A percentile compares a stretch with the other conserved stretches of the same genome.
Evolutionary conservation across 2,888 invertebrate genomes (phyloP).

Genomic region (Ophraella communa): DNA sequence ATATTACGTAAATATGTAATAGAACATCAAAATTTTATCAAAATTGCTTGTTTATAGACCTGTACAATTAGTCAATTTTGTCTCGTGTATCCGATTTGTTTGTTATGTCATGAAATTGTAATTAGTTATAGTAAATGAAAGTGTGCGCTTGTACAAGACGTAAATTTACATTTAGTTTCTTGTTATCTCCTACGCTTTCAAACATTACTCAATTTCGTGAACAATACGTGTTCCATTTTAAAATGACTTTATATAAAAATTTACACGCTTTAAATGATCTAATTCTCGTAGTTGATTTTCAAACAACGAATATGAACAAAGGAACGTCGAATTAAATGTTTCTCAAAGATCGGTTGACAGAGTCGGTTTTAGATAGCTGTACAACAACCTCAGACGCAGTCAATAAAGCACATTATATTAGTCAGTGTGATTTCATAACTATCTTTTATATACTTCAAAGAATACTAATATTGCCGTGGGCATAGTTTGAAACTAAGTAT

Average conservation of each 20-base stretch:
- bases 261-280: neutral
- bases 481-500: too few relatives aligned
- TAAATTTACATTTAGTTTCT: neutral
- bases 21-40: too few relatives aligned
- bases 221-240: constrained; percentile 2
- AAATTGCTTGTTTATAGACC: too few relatives aligned
- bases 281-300: neutral
- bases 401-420: too few relatives aligned
- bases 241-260: neutral
- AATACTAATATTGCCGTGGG: too few relatives aligned
- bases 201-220: neutral
- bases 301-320: neutral
- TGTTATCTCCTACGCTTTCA: constrained; percentile 6
- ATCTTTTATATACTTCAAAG: too few relatives aligned
- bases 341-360: neutral
- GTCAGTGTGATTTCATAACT: too few relatives aligned
- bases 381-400: too few relatives aligned
- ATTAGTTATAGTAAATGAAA: neutral
- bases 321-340: neutral
- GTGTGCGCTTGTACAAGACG: neutral
- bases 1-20: too few relatives aligned
- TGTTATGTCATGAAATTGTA: neutral
- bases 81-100: neutral
- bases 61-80: too few relatives aligned
- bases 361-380: neutral